phyloP scores from a whole-genome alignment of 2,113 vertebrate species.

The Odocoileus hemionus region DNA sequence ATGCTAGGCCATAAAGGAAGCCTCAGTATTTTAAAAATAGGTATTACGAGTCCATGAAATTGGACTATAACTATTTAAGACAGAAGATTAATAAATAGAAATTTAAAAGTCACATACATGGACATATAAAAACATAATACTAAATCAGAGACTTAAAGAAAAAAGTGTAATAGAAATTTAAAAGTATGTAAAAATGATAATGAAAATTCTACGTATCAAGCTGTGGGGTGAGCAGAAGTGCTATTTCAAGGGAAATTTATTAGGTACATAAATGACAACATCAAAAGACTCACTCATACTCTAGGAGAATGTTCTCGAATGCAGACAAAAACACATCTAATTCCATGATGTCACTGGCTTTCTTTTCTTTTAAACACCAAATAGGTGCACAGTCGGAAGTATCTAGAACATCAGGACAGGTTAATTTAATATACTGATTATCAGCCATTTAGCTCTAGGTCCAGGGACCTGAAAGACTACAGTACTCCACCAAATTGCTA shows the following conservation, averaged over 20 bases:
- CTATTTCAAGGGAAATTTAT: background rate
- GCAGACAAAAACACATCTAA: conserved; percentile 81
- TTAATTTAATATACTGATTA: background rate
- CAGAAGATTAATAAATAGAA: background rate
- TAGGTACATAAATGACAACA: background rate
- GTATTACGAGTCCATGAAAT: background rate
- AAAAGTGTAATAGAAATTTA: background rate
- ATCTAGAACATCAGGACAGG: conserved; percentile 67
- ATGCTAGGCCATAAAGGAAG: background rate
- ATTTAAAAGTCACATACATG: background rate
- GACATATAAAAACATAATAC: background rate
- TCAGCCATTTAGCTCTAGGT: background rate
- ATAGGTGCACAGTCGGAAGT: background rate
- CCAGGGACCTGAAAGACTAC: background rate
- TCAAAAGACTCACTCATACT: conserved; percentile 79
- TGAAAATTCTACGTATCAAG: background rate
- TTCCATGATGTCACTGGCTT: conserved; percentile 75
- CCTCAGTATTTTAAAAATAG: background rate
- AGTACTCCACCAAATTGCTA: background rate
- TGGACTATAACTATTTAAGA: background rate
- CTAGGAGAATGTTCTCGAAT: conserved; percentile 76
- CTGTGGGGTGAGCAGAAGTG: background rate
- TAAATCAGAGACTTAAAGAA: background rate
- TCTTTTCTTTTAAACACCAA: conserved; percentile 73
- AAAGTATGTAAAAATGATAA: background rate